Percentiles rank a stretch among this genome's conserved stretches.
phyloP scores from a whole-genome alignment of 2,113 vertebrate species.

The Panthera leo region DNA sequence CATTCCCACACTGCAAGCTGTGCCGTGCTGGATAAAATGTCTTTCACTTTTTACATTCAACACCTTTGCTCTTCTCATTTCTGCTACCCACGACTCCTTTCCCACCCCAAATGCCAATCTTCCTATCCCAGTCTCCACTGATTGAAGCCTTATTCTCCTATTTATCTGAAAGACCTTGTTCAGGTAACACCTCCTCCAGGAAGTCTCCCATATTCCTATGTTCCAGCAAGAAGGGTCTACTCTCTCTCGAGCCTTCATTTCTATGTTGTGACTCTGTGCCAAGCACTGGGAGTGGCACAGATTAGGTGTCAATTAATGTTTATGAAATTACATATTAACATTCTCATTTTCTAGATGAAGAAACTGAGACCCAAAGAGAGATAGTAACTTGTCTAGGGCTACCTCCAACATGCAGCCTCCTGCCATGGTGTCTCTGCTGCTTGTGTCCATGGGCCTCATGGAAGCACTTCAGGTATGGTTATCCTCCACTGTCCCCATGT shows the following conservation, averaged over 20 bases:
- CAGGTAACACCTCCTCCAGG: not conserved
- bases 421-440: conserved; percentile 37
- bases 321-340: not conserved
- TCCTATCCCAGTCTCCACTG: not conserved
- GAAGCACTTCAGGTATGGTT: conserved; percentile 55
- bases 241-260: not conserved
- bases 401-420: conserved; percentile 45
- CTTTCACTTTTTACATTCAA: not conserved
- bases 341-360: conserved; percentile 66
- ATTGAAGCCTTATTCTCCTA: not conserved
- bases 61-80: not conserved
- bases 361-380: conserved; percentile 39
- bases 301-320: not conserved
- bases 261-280: not conserved
- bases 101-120: not conserved
- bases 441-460: conserved; percentile 49
- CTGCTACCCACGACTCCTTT: not conserved
- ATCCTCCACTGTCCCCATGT: not conserved
- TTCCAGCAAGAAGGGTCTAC: not conserved
- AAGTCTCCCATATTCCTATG: not conserved
- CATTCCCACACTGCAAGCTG: not conserved
- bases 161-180: not conserved
- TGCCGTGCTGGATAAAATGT: not conserved
- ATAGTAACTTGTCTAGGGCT: not conserved
- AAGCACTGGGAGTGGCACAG: not conserved